Evolutionary conservation across 2,797 vertebrate species (phyloP), one percentile per base, ranked within the genome.

Genomic region (Brachymystax lenok): DNA sequence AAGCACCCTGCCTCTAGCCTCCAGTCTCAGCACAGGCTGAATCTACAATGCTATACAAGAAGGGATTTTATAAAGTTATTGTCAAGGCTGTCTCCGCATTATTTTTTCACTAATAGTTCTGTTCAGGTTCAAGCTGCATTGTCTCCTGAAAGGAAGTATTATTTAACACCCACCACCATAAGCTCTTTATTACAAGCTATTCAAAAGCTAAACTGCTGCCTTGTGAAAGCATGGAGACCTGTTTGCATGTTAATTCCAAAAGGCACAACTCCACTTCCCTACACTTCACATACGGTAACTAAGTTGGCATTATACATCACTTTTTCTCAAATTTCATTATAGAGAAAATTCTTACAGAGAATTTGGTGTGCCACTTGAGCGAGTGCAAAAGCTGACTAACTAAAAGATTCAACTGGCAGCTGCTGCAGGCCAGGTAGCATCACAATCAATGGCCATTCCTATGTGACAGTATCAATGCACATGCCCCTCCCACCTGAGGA

Each of bases 1-100:
- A 56, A 19, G 19, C 54, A 56, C 54, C 5, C 16, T 19, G 63
- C 27, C 77, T 88, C 91, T 84, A 87, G 80, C 83, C 84, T 86
- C 80, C 56, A 46, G 40, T 46, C 40, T 46, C 0, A 46, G 40
- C 40, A 13, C 40, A 78, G 82, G 74, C 71, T 74, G 76, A 88
- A 81, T 83, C 70, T 75, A 76, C 79, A 69, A 73, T 67, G 69
- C 79, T 80, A 75, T 6, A 71, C 77, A 86, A 81, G 80, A 79
- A 84, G 82, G 78, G 75, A 28, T 72, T 79, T 81, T 79, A 63
- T 76, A 73, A 16, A 70, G 72, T 75, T 77, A 77, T 21, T 27
- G 78, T 78, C 67, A 80, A 78, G 19, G 78, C 79, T 86, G 24
- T 21, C 14, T 67, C 77, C 77, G 83, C 17, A 84, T 84, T 72